Evolutionary conservation across 1,140 invertebrate genomes (phyloP).

Genomic region (Drosophila quadrilineata): DNA sequence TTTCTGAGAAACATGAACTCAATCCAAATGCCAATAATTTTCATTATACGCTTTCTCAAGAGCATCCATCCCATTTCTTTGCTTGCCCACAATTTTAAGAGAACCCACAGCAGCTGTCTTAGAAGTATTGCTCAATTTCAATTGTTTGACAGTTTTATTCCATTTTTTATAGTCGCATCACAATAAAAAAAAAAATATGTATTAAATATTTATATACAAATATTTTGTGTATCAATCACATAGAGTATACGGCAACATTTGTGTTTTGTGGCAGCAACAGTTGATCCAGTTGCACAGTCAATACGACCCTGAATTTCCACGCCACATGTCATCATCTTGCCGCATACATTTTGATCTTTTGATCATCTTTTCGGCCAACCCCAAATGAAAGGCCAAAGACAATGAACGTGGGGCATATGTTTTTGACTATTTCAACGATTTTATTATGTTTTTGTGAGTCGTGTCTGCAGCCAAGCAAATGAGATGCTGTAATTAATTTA

Average conservation of each 20-base stretch:
- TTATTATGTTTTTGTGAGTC: conserved; percentile 35
- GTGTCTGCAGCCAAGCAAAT: conserved; percentile 33
- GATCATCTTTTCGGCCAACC: conserved; percentile 28
- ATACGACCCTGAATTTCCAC: conserved; percentile 57
- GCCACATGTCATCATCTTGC: conserved; percentile 57
- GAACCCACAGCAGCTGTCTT: too few species aligned
- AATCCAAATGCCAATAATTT: conserved; percentile 69
- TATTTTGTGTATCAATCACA: not conserved
- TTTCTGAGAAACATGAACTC: conserved; percentile 75
- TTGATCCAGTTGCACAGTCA: conserved; percentile 57
- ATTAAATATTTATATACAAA: too few species aligned
- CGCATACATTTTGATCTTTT: conserved; percentile 35
- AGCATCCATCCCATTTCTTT: conserved; percentile 25
- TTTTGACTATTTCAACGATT: conserved; percentile 43
- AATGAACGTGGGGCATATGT: conserved; percentile 49
- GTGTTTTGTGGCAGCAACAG: conserved; percentile 41
- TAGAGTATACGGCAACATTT: not conserved
- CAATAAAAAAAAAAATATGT: too few species aligned
- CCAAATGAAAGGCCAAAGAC: conserved; percentile 3
- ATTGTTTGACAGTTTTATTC: too few species aligned
- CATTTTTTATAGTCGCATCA: too few species aligned
- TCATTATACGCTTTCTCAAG: conserved; percentile 24
- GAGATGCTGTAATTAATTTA: conserved; percentile 65
- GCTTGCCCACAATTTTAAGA: not conserved
- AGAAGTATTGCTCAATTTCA: not conserved